These are phyloP conservation scores for Hirtodrosophila duncani DNA, from an alignment of 2,888 invertebrate species.

Conservation along the genomic window DNA sequence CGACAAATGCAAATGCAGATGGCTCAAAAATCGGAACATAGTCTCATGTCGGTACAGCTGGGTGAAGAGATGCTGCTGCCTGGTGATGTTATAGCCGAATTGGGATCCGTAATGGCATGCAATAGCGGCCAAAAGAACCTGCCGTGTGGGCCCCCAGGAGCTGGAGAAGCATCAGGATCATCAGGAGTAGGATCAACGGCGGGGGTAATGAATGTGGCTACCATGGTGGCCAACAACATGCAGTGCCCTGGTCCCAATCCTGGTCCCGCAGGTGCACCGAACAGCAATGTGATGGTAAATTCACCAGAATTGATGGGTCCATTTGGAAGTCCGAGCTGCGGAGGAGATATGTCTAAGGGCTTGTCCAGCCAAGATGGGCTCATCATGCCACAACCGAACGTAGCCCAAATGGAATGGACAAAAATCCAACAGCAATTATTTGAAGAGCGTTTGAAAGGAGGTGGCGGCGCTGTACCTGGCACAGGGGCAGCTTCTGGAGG, in stretches of 20 bases:
- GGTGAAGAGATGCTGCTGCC: constrained; percentile 66
- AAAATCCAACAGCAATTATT: constrained; percentile 93
- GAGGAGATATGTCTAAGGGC: constrained; percentile 35
- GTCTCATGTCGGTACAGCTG: constrained; percentile 50
- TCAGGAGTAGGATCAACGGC: not conserved
- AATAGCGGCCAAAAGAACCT: constrained; percentile 42
- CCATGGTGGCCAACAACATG: too few species aligned
- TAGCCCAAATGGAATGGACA: constrained; percentile 92
- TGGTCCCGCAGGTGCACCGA: constrained; percentile 21
- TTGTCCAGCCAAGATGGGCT: constrained; percentile 31
- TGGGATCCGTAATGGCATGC: constrained; percentile 40
- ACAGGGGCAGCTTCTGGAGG: too few species aligned
- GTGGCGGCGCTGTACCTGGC: too few species aligned
- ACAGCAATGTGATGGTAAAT: constrained; percentile 36
- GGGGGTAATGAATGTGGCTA: constrained; percentile 17
- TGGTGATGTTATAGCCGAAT: constrained; percentile 52
- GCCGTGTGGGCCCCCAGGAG: constrained; percentile 29
- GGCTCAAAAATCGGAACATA: constrained; percentile 43
- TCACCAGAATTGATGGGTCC: constrained; percentile 51
- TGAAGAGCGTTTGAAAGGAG: constrained; percentile 82
- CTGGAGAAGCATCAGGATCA: constrained; percentile 1
- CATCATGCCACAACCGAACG: constrained; percentile 58
- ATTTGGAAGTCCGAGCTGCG: constrained; percentile 42
- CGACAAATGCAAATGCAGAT: constrained; percentile 47
- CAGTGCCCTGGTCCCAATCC: constrained; percentile 29